A percentile compares a stretch with the other conserved stretches of the same genome.
These are phyloP conservation scores for Sesamia inferens DNA, from an alignment of 2,888 invertebrate species.

Conservation along the genomic window DNA sequence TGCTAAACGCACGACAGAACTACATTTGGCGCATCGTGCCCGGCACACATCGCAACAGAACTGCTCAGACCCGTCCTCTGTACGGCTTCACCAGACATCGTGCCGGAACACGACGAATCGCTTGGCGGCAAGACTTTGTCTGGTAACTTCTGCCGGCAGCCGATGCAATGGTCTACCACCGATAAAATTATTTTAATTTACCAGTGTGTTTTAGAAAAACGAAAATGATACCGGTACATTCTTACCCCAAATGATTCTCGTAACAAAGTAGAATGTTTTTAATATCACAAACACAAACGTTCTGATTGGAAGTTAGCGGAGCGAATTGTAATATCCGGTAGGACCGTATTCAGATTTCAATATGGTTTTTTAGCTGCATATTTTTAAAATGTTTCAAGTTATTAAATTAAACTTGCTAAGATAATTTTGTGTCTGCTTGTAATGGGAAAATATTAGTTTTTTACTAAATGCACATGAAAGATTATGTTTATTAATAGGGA, in stretches of 20 bases:
- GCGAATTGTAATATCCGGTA: conserved; percentile 55
- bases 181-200: not conserved
- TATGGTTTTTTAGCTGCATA: conserved; percentile 8
- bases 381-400: not conserved
- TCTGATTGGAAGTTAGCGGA: conserved; percentile 45
- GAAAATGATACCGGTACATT: conserved; percentile 2
- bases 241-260: conserved; percentile 26
- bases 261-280: conserved; percentile 32
- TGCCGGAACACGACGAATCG: too few relatives aligned
- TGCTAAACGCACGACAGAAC: too few relatives aligned
- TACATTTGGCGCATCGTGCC: too few relatives aligned
- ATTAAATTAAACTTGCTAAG: not conserved
- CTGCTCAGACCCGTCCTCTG: too few relatives aligned
- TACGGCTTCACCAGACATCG: too few relatives aligned
- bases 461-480: not conserved
- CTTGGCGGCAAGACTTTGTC: too few relatives aligned
- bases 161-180: too few relatives aligned
- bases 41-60: too few relatives aligned
- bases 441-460: not conserved
- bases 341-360: conserved; percentile 12
- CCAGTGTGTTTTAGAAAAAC: not conserved
- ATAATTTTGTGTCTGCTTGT: not conserved
- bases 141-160: too few relatives aligned
- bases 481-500: not conserved
- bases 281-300: conserved; percentile 46